Evolutionary conservation across 2,797 vertebrate genomes (phyloP).

Genomic region (Limnodromus scolopaceus): DNA sequence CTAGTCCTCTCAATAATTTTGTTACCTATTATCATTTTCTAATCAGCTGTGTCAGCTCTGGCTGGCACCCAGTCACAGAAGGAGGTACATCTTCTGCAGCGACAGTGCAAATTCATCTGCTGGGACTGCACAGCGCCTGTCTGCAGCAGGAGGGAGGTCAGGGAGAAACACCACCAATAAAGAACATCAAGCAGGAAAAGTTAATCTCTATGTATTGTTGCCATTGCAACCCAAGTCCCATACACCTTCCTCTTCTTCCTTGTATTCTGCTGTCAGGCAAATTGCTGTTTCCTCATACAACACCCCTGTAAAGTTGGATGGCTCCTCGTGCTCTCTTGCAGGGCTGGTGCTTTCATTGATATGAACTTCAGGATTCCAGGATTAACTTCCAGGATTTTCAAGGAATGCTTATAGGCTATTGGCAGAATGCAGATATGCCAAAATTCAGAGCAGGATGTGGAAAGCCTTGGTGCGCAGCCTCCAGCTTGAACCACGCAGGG

Average conservation of each 20-base stretch:
- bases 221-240: background rate
- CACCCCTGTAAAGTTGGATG: background rate
- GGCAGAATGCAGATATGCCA: background rate
- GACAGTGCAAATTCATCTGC: background rate
- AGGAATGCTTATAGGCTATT: background rate
- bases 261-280: background rate
- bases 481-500: background rate
- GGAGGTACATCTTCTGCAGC: background rate
- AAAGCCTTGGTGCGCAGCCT: background rate
- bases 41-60: background rate
- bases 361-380: background rate
- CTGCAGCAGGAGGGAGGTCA: background rate
- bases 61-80: background rate
- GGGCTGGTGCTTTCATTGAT: background rate
- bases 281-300: background rate
- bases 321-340: background rate
- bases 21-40: background rate
- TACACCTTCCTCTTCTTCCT: background rate
- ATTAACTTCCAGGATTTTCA: background rate
- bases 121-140: background rate
- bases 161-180: background rate
- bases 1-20: background rate
- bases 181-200: background rate
- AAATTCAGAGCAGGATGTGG: background rate
- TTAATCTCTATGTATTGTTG: background rate